Evolutionary conservation across 2,113 vertebrate species (phyloP).

Genomic region (Camarhynchus parvulus): DNA sequence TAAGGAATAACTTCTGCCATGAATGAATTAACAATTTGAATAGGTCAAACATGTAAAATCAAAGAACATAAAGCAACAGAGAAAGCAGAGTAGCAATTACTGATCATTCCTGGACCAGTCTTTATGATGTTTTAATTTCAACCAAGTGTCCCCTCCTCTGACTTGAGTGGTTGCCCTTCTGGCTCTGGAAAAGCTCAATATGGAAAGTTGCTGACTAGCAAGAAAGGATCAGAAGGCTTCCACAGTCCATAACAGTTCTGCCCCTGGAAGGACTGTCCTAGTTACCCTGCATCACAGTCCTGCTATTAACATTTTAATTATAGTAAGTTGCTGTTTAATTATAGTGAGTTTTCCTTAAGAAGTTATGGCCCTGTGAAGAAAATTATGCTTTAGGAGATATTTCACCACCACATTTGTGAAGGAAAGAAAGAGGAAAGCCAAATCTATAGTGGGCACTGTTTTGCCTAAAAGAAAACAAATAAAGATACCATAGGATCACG

Average conservation of each 20-base stretch:
- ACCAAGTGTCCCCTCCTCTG: neutral
- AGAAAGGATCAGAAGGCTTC: neutral
- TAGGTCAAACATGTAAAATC: neutral
- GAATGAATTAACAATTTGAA: neutral
- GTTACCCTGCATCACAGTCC: neutral
- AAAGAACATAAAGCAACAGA: neutral
- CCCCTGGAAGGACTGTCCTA: neutral
- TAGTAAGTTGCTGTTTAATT: neutral
- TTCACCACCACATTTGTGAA: neutral
- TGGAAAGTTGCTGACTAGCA: neutral
- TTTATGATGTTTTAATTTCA: neutral
- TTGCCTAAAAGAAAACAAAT: neutral
- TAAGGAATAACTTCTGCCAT: neutral
- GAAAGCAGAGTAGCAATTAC: neutral
- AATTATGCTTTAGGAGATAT: neutral
- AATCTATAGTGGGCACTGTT: neutral
- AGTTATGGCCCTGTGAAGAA: neutral
- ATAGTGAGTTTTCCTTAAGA: neutral
- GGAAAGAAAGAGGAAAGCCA: neutral
- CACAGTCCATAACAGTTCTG: neutral
- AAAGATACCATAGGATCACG: neutral
- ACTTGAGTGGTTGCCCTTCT: neutral
- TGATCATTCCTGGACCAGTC: neutral
- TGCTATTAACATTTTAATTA: slow-evolving; percentile 52
- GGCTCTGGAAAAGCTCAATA: neutral